Evolutionary conservation across 2,113 vertebrate species (phyloP).

Genomic region (Pseudopodoces humilis): DNA sequence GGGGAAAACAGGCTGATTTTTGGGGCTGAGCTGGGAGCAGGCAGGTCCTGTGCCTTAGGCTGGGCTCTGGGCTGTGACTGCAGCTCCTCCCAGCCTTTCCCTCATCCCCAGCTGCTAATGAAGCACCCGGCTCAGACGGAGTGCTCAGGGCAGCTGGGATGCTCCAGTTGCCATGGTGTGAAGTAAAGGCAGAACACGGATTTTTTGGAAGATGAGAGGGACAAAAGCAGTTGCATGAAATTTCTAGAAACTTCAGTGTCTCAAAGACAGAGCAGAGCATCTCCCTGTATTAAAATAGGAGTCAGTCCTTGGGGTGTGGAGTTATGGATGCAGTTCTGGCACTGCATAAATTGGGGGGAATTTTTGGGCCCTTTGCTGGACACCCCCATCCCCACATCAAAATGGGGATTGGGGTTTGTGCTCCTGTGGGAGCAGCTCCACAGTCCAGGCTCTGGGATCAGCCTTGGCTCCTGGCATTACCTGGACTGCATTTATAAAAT

Average conservation of each 20-base stretch:
- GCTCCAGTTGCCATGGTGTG: rapidly evolving
- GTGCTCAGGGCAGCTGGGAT: neutral
- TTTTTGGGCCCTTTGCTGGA: neutral
- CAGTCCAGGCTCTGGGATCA: neutral
- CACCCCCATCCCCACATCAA: neutral
- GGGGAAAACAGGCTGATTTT: neutral
- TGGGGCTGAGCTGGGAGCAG: neutral
- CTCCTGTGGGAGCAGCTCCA: rapidly evolving
- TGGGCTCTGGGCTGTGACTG: neutral
- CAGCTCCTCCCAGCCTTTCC: neutral
- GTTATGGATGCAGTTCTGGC: neutral
- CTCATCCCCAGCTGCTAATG: neutral
- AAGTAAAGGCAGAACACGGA: rapidly evolving
- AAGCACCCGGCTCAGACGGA: neutral
- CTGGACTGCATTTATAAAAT: neutral
- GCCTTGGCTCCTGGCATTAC: neutral
- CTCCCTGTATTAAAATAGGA: rapidly evolving
- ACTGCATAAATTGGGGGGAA: neutral
- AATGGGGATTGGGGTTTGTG: neutral
- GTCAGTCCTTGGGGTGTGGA: neutral
- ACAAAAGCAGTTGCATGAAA: neutral
- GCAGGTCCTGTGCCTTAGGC: neutral
- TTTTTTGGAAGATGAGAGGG: neutral
- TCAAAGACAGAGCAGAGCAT: neutral
- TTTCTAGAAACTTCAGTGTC: neutral